These are phyloP conservation scores for Caenorhabditis sp. DNA, from an alignment of 2,888 invertebrate species.

Conservation along the genomic window DNA sequence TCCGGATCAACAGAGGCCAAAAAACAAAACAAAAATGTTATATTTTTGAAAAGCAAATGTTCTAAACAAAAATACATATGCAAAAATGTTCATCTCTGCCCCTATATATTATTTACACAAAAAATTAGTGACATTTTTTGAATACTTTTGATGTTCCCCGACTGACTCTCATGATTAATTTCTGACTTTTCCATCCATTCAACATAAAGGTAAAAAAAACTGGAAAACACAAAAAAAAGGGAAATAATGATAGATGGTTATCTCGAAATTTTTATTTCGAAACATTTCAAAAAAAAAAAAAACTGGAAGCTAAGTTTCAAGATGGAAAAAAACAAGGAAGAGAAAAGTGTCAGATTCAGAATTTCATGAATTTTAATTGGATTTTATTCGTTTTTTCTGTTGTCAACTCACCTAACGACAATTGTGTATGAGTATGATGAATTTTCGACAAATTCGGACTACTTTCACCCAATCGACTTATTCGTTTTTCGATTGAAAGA, in stretches of 20 bases:
- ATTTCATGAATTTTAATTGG: neutral
- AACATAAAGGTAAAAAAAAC: neutral
- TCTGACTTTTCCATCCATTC: neutral
- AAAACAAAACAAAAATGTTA: too few species aligned
- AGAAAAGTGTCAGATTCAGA: neutral
- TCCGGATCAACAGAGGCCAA: too few species aligned
- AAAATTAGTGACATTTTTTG: neutral
- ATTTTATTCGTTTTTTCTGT: neutral
- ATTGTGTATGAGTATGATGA: slow-evolving; percentile 47
- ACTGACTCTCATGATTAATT: neutral
- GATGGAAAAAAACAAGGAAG: neutral
- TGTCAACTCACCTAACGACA: slow-evolving; percentile 44
- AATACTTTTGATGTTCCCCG: neutral
- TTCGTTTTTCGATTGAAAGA: slow-evolving; percentile 32
- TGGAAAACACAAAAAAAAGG: neutral
- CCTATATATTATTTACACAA: neutral
- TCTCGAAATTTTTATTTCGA: neutral
- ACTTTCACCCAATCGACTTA: slow-evolving; percentile 52
- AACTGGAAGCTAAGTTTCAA: neutral
- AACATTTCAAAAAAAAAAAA: neutral
- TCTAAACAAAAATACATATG: too few species aligned
- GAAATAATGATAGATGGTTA: neutral
- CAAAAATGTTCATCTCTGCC: too few species aligned
- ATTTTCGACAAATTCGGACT: slow-evolving; percentile 52
- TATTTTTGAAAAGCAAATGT: too few species aligned